Evolutionary conservation across 2,888 invertebrate species (phyloP).

Genomic region (Rhyacophila evoluta): DNA sequence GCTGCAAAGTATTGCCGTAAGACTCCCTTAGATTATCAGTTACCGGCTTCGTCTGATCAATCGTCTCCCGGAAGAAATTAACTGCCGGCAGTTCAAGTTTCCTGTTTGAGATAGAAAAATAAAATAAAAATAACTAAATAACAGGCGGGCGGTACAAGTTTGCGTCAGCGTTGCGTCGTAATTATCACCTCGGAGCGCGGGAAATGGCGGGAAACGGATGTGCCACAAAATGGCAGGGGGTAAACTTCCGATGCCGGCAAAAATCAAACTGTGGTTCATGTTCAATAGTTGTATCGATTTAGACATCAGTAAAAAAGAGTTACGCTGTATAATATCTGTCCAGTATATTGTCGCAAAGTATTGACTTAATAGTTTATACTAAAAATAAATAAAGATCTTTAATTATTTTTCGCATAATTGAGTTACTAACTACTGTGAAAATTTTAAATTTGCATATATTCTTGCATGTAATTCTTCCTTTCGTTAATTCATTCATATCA

Average conservation of each 20-base stretch:
- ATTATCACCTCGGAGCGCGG: constrained; percentile 44
- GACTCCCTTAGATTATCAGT: neutral
- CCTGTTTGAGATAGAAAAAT: constrained; percentile 1
- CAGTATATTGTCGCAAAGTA: too few relatives aligned
- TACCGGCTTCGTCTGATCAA: neutral
- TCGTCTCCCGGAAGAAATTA: constrained; percentile 31
- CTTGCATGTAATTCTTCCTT: too few relatives aligned
- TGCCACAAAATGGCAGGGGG: constrained; percentile 32
- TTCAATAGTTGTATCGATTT: too few relatives aligned
- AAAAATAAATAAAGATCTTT: too few relatives aligned
- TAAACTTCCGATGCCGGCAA: neutral
- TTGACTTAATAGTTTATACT: too few relatives aligned
- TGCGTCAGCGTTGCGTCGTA: constrained; percentile 33
- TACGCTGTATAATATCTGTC: too few relatives aligned
- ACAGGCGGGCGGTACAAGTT: constrained; percentile 16
- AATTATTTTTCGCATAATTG: too few relatives aligned
- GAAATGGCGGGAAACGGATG: constrained; percentile 47
- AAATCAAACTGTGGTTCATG: neutral
- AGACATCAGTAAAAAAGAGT: too few relatives aligned
- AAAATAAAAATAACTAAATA: constrained; percentile 8
- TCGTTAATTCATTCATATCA: too few relatives aligned
- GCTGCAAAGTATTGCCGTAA: neutral
- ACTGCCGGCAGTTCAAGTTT: neutral
- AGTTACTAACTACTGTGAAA: too few relatives aligned
- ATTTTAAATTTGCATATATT: too few relatives aligned